Base-by-base conservation (phyloP, 2,797 vertebrate species). In the Chelidonichthys spinosus region DNA sequence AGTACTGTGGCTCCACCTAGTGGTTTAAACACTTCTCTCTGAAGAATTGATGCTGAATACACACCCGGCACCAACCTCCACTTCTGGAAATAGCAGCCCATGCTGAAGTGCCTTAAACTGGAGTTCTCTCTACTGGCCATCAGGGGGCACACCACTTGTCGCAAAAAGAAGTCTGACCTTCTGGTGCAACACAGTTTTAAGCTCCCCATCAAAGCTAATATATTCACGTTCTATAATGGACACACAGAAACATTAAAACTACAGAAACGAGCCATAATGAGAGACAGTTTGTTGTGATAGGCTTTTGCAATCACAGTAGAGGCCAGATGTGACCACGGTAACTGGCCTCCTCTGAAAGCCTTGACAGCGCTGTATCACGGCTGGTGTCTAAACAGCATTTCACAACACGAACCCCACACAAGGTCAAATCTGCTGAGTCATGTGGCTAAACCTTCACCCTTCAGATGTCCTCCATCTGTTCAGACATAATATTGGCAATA, bases 381-480 rank as follows among this genome's bases (percentile, higher is more conserved):
- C 60, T 78, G 53, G 53, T 71, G 69, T 84, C 74, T 65, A 71
- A 76, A 69, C 70, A 64, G 39, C 44, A 46, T 32, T 77, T 69
- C 53, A 58, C 33, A 79, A 75, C 62, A 75, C 54, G 44, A 63
- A 56, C 32, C 5, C 52, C 49, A 42, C 8, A 15, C 15, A 50
- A 52, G 71, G 68, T 76, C 55, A 62, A 47, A 65, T 54, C 55
- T 2, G 1, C 17, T 84, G 76, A 80, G 65, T 69, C 69, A 85
- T 49, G 62, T 49, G 67, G 61, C 55, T 69, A 18, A 72, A 39
- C 58, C 47, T 60, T 62, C 17, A 0, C 1, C 55, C 40, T 15
- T 71, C 82, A 77, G 72, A 83, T 78, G 78, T 71, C 63, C 47
- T 60, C 71, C 82, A 74, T 85, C 65, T 75, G 73, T 64, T 73